Base-by-base conservation (phyloP, 2,113 vertebrate species). In the Macaca fascicularis region DNA sequence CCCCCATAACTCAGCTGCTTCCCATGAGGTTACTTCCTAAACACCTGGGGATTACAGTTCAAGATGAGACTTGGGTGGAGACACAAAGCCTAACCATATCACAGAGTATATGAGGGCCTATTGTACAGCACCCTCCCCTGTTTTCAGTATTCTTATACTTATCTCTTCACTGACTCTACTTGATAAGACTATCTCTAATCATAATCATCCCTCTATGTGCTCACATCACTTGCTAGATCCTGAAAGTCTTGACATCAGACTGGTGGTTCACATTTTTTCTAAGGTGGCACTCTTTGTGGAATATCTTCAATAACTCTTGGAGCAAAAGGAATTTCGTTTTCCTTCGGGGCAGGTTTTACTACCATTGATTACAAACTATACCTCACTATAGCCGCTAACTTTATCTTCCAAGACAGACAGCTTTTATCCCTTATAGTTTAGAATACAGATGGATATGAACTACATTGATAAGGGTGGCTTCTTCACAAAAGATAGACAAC, bases 401-500 rank as follows among this genome's bases (percentile, higher is more conserved):
- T 86, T 50, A 43, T 82, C 69, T 86, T 93, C 35, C 69, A 67
- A 96, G 12, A 50, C 27, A 69, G 30, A 40, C 22, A 19, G 35
- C 6, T 48, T 85, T 83, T 57, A 89, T 88, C 12, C 69, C 27
- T 89, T 67, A 27, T 94, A 23, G 23, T 74, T 92, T 61, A 67
- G 16, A 91, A 57, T 59, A 79, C 8, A 38, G 30, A 93, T 45
- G 16, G 12, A 38, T 52, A 59, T 74, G 90, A 94, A 72, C 32
- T 74, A 13, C 11, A 40, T 52, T 52, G 32, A 84, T 43, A 9
- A 27, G 4, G 0, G 32, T 89, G 64, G 76, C 20, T 57, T 90
- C 59, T 96, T 92, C 79, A 95, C n/a, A 75, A 84, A 95, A 96
- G 61, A 79, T n/a, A 45, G 50, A 48, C 40, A 87, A 38, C 64